Base-by-base conservation (phyloP, 2,888 invertebrate genomes). In the Protodeltote pygarga region DNA sequence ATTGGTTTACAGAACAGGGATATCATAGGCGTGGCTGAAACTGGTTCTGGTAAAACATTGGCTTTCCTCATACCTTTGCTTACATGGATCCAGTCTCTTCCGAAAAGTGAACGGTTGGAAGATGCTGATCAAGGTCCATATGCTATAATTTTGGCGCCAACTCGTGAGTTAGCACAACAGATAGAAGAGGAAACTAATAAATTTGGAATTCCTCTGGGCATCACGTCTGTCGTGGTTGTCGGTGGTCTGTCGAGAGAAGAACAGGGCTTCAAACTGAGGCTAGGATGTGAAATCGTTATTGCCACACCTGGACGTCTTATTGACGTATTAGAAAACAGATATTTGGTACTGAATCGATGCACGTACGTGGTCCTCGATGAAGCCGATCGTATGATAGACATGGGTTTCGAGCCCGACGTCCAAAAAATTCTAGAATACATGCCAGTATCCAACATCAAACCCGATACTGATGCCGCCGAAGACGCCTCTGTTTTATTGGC, bases 381-480 rank as follows among this genome's bases (percentile, higher is more conserved):
- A 93, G 99, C 99, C 19, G 99, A 99, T 93, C 95, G 99, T 79
- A 99, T 99, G 99, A 98, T 99, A 87, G 99, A 99, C 93, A 99
- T 99, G 97, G 99, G 99, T 81, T 99, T 99, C 81, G 99, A 99
- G 85, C 98, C 98, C 25, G 97, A 97, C 76, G 99, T 99, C 0
- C 98, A 99, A 77, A 98, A 98, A 83, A 99, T 99, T 85, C 93
- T 99, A 19, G 98, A 98, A 75, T 98, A 96, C 82, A 97, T 99
- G 96, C 99, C 99, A 0, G 99, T 99, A 0, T 95, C 98, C 0
- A 99, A 99, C 88, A 93, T 98, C 47, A 99, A 99, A 84, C 99
- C 99, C 0, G 99, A 99, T 79, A 95, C 96, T 0, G 99, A 99
- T 71, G 99, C 99, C 69, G 99, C 99, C 0, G 99, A 99, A 90